Percentiles rank a stretch among this genome's conserved stretches.
Evolutionary conservation across 2,113 vertebrate species (phyloP).

Genomic region (Numida meleagris): DNA sequence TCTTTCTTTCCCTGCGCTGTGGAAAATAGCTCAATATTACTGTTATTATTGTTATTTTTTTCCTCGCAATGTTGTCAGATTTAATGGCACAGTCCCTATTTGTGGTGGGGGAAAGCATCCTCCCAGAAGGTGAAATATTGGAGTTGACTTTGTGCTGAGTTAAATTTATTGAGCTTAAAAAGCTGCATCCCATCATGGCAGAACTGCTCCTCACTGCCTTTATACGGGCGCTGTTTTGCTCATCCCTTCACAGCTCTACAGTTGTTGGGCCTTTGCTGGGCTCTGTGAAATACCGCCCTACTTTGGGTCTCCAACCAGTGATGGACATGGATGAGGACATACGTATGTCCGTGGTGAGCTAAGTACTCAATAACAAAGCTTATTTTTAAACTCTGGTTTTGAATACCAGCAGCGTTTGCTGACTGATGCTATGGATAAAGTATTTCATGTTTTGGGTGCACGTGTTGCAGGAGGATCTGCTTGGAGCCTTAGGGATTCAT

Average conservation of each 20-base stretch:
- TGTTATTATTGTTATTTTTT: background rate
- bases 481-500: background rate
- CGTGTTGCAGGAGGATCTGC: background rate
- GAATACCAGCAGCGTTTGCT: fast-evolving
- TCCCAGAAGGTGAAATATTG: background rate
- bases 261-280: background rate
- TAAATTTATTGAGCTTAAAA: background rate
- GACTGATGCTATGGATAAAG: background rate
- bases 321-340: background rate
- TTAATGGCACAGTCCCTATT: slow-evolving; percentile 3
- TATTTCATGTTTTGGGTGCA: background rate
- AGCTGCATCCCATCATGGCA: background rate
- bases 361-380: background rate
- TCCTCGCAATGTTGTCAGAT: background rate
- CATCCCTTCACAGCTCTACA: background rate
- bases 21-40: slow-evolving; percentile 30
- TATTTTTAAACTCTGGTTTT: background rate
- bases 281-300: background rate
- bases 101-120: background rate
- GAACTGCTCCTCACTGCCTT: background rate
- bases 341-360: background rate
- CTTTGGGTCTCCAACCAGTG: background rate
- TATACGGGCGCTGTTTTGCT: background rate
- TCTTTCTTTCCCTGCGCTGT: background rate
- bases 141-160: background rate